Conservation (phyloP, 2,888 invertebrate genomes). For the Furcula furcula region DNA sequence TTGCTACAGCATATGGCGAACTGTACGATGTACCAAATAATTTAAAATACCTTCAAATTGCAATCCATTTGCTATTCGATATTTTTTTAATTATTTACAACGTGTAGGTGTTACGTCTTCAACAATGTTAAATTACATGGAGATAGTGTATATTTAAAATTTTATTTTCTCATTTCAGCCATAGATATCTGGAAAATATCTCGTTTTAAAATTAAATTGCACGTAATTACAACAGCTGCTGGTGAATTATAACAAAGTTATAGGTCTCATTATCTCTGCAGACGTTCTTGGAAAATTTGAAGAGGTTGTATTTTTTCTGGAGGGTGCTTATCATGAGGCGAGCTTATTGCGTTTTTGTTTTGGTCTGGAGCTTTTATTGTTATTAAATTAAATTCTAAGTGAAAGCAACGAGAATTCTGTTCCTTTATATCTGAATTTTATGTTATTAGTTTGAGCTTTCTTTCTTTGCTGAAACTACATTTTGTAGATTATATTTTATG, state of each 20-base stretch:
- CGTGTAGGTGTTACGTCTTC: no score
- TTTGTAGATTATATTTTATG: no score
- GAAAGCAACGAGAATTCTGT: neutral
- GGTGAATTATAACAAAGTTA: slow-evolving; percentile 17
- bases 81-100: no score
- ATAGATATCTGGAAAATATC: slow-evolving; percentile 6
- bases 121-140: no score
- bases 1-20: no score
- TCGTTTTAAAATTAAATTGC: slow-evolving; percentile 11
- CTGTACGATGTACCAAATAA: no score
- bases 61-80: no score
- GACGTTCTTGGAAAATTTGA: neutral
- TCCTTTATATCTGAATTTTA: no score
- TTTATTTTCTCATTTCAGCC: slow-evolving; percentile 6
- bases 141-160: no score
- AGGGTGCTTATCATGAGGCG: neutral
- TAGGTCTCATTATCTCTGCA: slow-evolving; percentile 7
- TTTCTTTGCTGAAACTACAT: no score
- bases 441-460: no score
- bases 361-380: slow-evolving; percentile 6
- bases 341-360: slow-evolving; percentile 1
- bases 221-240: slow-evolving; percentile 11
- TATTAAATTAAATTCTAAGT: slow-evolving; percentile 13
- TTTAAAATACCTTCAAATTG: no score
- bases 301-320: neutral